Evolutionary conservation across 2,113 vertebrate genomes (phyloP), one percentile per base, ranked within the genome.

Genomic region (Brachyhypopomus gauderio): DNA sequence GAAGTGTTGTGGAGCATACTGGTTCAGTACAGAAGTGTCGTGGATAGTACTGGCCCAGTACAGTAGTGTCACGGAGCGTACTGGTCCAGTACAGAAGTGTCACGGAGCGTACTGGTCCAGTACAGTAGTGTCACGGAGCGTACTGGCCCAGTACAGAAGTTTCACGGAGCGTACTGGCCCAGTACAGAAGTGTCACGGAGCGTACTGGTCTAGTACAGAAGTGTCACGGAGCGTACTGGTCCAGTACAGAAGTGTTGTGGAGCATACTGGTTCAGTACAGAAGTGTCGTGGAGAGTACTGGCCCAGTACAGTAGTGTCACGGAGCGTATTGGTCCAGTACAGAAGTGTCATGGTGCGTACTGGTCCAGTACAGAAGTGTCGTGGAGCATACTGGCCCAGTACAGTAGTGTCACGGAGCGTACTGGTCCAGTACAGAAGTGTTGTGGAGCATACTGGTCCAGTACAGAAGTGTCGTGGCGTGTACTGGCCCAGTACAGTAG

Each of bases 1-100:
- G 88, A 83, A 86, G 88, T 86, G 77, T 82, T 76, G 74, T 76
- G 88, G 84, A 87, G 88, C 91, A 90, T 82, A 86, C 83, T 81
- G 86, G 41, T 87, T 3, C 30, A 30, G 30, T n/a, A n/a, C n/a
- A n/a, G n/a, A n/a, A n/a, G n/a, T n/a, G n/a, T n/a, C n/a, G n/a
- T n/a, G n/a, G n/a, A n/a, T n/a, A n/a, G n/a, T n/a, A n/a, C n/a
- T n/a, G n/a, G 45, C 58, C 78, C 77, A 89, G 45, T 52, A 14
- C 12, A 14, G 88, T 82, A 86, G 88, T 86, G 77, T 82, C 76
- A 75, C 77, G 88, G 84, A 87, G 88, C 91, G 90, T 82, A 86
- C 83, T 81, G 86, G 41, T 87, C 78, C 77, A 89, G 45, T 52
- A 14, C 12, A 14, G 88, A 83, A 86, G 88, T 86, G 77, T 82